Evolutionary conservation across 2,113 vertebrate species (phyloP), one percentile per base, ranked within the genome.

Genomic region (Rissa tridactyla): DNA sequence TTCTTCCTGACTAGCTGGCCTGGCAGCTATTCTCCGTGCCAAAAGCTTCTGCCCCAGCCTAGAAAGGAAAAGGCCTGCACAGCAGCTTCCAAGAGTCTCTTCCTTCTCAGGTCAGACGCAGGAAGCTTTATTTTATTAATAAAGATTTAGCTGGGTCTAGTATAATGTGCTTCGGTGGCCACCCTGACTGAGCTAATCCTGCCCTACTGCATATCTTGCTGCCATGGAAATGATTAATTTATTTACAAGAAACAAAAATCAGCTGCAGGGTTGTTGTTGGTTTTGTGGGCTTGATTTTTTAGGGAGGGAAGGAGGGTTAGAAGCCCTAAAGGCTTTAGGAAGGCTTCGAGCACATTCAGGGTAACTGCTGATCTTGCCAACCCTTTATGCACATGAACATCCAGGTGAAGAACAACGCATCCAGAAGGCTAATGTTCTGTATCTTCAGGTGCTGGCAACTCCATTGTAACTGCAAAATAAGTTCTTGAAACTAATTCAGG

Each of bases 1-100:
- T 22, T 95, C 94, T 94, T 95, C 94, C 93, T 88, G 96, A 26
- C 93, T 61, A 51, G 95, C 96, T 96, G 85, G 96, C 94, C 90
- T 82, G 94, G 92, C 92, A 94, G 97, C 93, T 90, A 23, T 38
- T 38, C 38, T 22, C 8, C 1, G 29, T 85, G 97, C 97, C 97
- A 96, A 86, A 52, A 81, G 15, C 83, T 95, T 76, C 95, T 93
- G 91, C 69, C 93, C 82, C n/a, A 36, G 82, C 78, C 96, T 79
- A 38, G 82, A 73, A 85, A 90, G 78, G 87, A 65, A 94, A 95
- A 64, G 71, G 77, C 42, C 77, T n/a, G 30, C 1, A 2, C 88
- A 64, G 92, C 92, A 91, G 90, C 90, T 96, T 90, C 71, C 0
- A 57, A 71, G 89, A 94, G 85, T 72, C 82, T 88, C 91, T 38